Evolutionary conservation across 2,797 vertebrate species (phyloP).

Genomic region (Cynodonichthys magdalenae): DNA sequence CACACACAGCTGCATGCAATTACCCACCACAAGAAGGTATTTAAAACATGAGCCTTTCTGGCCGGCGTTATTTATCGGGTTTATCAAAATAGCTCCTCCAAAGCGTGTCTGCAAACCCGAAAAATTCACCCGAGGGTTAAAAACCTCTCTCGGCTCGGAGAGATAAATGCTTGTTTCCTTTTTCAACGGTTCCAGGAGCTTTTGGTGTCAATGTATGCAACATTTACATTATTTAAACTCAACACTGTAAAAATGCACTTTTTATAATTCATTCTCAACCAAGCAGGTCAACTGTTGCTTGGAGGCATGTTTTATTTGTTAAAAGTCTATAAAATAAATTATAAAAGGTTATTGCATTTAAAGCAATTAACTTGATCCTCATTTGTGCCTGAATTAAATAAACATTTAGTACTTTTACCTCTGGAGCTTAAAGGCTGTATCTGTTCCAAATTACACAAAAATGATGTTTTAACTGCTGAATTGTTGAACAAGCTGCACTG

Average conservation of each 20-base stretch:
- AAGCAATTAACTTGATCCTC: constrained; percentile 46
- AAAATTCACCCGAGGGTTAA: constrained; percentile 22
- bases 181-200: not conserved
- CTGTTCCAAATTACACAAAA: constrained; percentile 17
- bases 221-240: too few species aligned
- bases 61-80: constrained; percentile 66
- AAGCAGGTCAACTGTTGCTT: too few species aligned
- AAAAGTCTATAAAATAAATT: constrained; percentile 4
- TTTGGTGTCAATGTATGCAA: not conserved
- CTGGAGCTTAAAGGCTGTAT: constrained; percentile 12
- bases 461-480: not conserved
- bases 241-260: too few species aligned
- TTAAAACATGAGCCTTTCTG: constrained; percentile 71
- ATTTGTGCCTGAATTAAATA: constrained; percentile 36
- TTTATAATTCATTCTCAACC: too few species aligned
- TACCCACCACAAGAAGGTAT: constrained; percentile 75
- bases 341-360: constrained; percentile 42
- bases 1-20: constrained; percentile 80
- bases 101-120: constrained; percentile 46
- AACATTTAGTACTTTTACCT: constrained; percentile 29
- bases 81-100: constrained; percentile 74
- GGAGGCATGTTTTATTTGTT: too few species aligned
- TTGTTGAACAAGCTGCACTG: not conserved
- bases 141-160: constrained; percentile 13
- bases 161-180: constrained; percentile 3